Evolutionary conservation across 2,113 vertebrate genomes (phyloP).

Genomic region (Elephas maximus): DNA sequence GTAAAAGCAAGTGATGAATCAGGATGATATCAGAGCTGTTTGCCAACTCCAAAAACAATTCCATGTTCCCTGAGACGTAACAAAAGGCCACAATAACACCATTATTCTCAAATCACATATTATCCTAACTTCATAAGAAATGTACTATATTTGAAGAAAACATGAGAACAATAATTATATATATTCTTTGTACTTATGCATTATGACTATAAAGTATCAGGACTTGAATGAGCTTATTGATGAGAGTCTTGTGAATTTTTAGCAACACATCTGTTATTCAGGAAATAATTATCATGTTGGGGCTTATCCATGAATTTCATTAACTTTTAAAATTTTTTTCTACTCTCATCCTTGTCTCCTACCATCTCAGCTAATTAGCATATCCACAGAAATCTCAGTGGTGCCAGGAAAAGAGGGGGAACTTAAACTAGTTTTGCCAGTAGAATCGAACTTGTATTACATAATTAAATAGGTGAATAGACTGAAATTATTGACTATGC

Average conservation of each 20-base stretch:
- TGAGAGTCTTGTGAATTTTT: slow-evolving; percentile 3
- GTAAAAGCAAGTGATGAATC: not conserved
- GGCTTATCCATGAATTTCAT: slow-evolving; percentile 17
- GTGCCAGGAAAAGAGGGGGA: not conserved
- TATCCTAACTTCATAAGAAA: not conserved
- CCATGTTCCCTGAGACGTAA: not conserved
- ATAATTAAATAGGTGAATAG: slow-evolving; percentile 30
- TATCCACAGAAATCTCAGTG: not conserved
- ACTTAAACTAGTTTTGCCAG: not conserved
- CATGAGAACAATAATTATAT: not conserved
- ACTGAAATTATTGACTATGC: slow-evolving; percentile 17
- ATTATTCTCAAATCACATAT: not conserved
- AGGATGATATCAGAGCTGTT: not conserved
- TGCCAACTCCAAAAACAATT: not conserved
- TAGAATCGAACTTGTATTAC: not conserved
- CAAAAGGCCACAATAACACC: not conserved
- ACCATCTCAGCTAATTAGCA: slow-evolving; percentile 17
- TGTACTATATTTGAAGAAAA: not conserved
- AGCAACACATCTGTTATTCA: slow-evolving; percentile 6
- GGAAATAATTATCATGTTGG: not conserved
- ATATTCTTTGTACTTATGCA: not conserved
- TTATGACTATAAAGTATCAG: slow-evolving; percentile 35
- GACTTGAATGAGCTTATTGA: not conserved
- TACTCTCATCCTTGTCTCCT: not conserved
- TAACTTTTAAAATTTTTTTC: not conserved